A percentile compares a stretch with the other conserved stretches of the same genome.
These are phyloP conservation scores for Caretta caretta DNA, from an alignment of 2,113 vertebrate species.

Conservation along the genomic window DNA sequence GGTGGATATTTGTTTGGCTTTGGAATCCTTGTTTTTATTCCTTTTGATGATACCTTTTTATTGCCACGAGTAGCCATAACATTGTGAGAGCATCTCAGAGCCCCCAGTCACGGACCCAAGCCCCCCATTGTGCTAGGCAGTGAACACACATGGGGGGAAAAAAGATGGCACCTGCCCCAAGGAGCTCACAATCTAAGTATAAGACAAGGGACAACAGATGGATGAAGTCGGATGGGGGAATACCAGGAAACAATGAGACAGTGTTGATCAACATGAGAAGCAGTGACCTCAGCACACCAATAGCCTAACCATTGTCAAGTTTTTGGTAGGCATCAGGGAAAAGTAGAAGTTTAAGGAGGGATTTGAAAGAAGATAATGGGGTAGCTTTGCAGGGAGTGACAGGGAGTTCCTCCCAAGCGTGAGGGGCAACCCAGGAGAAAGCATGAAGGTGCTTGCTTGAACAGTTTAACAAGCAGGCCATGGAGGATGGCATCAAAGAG, in stretches of 20 bases:
- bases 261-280: not conserved
- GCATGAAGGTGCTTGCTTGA: not conserved
- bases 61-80: accelerated
- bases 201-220: not conserved
- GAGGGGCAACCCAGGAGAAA: not conserved
- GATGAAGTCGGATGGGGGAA: not conserved
- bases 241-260: accelerated
- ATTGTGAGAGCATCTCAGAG: accelerated
- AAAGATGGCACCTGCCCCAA: not conserved
- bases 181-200: not conserved
- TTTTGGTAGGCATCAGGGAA: not conserved
- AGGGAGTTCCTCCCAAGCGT: not conserved
- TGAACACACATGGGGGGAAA: not conserved
- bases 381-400: too few species aligned
- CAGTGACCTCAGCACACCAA: not conserved
- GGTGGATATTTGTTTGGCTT: accelerated
- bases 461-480: not conserved
- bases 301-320: too few species aligned
- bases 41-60: not conserved
- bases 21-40: not conserved
- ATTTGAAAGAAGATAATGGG: not conserved
- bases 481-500: not conserved
- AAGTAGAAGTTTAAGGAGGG: not conserved
- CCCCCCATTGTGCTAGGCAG: not conserved
- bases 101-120: not conserved